Evolutionary conservation across 2,113 vertebrate genomes (phyloP).

Genomic region (Thomomys bottae): DNA sequence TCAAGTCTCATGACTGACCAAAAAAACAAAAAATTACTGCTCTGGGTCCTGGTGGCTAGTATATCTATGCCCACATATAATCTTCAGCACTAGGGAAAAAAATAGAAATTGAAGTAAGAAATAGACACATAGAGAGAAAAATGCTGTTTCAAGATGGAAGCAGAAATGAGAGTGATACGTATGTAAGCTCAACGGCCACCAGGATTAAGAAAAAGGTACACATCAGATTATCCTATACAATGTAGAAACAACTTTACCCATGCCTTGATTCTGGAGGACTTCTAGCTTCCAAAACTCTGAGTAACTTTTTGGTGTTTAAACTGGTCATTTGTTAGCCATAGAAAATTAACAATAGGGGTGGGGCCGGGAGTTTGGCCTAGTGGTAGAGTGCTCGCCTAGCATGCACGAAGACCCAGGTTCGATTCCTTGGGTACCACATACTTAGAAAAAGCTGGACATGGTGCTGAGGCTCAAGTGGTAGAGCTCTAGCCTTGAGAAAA

Average conservation of each 20-base stretch:
- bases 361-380: too few relatives aligned
- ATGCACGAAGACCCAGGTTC: too few relatives aligned
- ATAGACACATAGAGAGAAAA: background rate
- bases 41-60: background rate
- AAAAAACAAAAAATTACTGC: background rate
- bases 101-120: background rate
- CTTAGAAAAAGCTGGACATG: too few relatives aligned
- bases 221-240: background rate
- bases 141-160: background rate
- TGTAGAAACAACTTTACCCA: background rate
- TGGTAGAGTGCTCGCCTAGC: too few relatives aligned
- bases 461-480: too few relatives aligned
- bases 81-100: background rate
- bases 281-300: background rate
- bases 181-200: background rate
- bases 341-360: background rate
- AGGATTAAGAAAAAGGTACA: background rate
- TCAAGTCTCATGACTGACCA: too few relatives aligned
- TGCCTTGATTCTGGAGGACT: background rate
- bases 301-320: conserved; percentile 25
- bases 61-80: background rate
- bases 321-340: background rate
- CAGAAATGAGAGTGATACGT: background rate
- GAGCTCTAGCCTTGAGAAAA: too few relatives aligned
- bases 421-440: too few relatives aligned